Evolutionary conservation across 2,797 vertebrate species (phyloP).

Genomic region (Aplochiton taeniatus): DNA sequence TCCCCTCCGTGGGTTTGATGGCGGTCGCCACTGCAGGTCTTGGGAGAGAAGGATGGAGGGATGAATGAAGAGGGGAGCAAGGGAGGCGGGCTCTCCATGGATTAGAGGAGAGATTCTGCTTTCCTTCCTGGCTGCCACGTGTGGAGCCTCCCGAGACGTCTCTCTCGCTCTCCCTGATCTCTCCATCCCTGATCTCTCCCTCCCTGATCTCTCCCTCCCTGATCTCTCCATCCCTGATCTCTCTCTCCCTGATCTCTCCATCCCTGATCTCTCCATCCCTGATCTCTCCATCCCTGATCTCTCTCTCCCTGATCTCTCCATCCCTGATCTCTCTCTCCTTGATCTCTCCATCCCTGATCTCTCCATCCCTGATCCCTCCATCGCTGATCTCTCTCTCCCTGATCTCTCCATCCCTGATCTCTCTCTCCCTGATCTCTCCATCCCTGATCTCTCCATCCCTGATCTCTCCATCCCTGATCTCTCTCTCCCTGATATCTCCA

Average conservation of each 20-base stretch:
- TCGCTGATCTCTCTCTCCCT: too few species aligned
- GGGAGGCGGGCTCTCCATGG: conserved; percentile 42
- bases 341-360: conserved; percentile 15
- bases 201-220: too few species aligned
- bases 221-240: neutral
- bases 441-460: neutral
- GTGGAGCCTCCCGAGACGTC: conserved; percentile 54
- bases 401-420: neutral
- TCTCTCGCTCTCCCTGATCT: neutral
- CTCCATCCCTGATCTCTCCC: neutral
- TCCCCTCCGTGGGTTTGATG: conserved; percentile 28
- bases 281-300: neutral
- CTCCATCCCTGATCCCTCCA: too few species aligned
- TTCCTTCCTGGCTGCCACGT: conserved; percentile 48
- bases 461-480: neutral
- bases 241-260: neutral
- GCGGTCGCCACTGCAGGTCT: conserved; percentile 46
- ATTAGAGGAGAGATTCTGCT: conserved; percentile 42
- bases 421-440: neutral
- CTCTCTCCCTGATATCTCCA: neutral
- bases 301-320: neutral
- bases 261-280: neutral
- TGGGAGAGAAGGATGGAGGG: neutral
- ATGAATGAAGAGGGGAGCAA: neutral
- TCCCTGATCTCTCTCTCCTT: neutral